phyloP scores from a whole-genome alignment of 2,888 invertebrate genomes.

The Artemia sp. region DNA sequence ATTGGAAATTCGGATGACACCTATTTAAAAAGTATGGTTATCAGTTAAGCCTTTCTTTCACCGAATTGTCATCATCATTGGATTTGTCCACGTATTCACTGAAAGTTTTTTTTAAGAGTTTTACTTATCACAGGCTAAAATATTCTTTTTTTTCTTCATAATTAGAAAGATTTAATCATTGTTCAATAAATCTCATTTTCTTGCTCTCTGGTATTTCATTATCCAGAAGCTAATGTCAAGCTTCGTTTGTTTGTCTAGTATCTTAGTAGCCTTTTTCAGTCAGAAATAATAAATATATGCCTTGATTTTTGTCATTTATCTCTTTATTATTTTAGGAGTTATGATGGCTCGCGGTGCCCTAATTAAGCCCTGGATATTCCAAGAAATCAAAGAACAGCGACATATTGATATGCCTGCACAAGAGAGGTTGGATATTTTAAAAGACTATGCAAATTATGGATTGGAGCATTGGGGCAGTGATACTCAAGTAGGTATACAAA shows the following conservation, averaged over 20 bases:
- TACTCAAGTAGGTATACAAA: constrained; percentile 38
- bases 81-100: too few relatives aligned
- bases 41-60: too few relatives aligned
- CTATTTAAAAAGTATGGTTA: too few relatives aligned
- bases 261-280: constrained; percentile 11
- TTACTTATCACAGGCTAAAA: too few relatives aligned
- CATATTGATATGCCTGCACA: constrained; percentile 72
- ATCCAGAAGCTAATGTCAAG: too few relatives aligned
- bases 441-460: constrained; percentile 74
- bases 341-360: constrained; percentile 92
- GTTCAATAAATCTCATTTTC: too few relatives aligned
- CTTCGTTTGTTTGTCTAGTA: too few relatives aligned
- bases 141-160: too few relatives aligned
- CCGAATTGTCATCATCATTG: too few relatives aligned
- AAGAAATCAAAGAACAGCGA: constrained; percentile 82
- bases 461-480: constrained; percentile 98
- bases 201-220: too few relatives aligned
- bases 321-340: constrained; percentile 42
- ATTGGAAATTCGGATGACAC: background rate
- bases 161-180: too few relatives aligned
- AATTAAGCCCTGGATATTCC: constrained; percentile 97
- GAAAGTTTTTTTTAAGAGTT: too few relatives aligned
- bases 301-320: background rate
- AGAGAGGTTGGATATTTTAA: constrained; percentile 78
- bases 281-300: background rate